Conservation (phyloP, 2,797 vertebrate species). For the Chelonia mydas region DNA sequence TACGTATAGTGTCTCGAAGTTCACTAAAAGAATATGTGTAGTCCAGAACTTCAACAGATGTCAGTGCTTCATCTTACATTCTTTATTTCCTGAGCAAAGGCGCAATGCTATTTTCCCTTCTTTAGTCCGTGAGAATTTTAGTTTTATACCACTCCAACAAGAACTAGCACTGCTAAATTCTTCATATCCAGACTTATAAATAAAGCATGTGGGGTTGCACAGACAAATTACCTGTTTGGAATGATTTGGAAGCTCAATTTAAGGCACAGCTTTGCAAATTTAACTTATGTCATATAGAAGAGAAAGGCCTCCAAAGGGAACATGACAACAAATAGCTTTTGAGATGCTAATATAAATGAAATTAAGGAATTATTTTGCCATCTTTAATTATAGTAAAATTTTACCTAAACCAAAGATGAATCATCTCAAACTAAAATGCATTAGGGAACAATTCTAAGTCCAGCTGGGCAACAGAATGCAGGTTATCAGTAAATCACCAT, state of each 20-base stretch:
- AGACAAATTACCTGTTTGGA: fast-evolving
- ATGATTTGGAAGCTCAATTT: neutral
- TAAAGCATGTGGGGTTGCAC: neutral
- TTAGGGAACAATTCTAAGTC: neutral
- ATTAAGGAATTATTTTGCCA: neutral
- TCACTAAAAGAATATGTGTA: neutral
- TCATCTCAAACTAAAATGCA: neutral
- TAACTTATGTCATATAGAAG: neutral
- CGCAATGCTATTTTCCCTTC: neutral
- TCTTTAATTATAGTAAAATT: neutral
- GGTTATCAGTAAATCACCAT: neutral
- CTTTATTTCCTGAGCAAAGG: neutral
- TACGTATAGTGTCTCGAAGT: too few species aligned
- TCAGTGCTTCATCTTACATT: neutral
- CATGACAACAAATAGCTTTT: too few species aligned
- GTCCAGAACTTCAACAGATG: neutral
- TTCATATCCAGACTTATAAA: fast-evolving
- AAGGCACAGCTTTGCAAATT: neutral
- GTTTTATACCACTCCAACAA: neutral
- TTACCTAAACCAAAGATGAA: neutral
- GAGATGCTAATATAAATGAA: too few species aligned
- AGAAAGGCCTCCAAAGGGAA: too few species aligned
- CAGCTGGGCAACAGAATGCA: neutral
- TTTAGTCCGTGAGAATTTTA: fast-evolving
- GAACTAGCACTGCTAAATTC: neutral